These are phyloP conservation scores for Tinamus guttatus DNA, from an alignment of 2,113 vertebrate genomes.

Conservation along the genomic window DNA sequence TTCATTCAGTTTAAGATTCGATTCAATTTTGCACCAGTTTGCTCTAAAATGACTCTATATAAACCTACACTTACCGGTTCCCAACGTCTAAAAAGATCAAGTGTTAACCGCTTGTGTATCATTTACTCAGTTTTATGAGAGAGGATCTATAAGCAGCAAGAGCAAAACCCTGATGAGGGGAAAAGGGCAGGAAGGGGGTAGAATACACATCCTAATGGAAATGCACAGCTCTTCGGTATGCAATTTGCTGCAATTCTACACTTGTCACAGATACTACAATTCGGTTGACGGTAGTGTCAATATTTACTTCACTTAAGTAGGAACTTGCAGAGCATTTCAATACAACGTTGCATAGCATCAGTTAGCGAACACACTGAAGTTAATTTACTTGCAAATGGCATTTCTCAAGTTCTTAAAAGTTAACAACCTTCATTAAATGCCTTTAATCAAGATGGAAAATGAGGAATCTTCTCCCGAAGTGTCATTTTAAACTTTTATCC, in stretches of 20 bases:
- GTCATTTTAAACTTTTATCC: constrained; percentile 58
- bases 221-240: not conserved
- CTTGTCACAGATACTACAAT: not conserved
- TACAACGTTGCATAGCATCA: not conserved
- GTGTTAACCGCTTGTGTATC: not conserved
- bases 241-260: not conserved
- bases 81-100: not conserved
- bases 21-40: not conserved
- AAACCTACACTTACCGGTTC: not conserved
- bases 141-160: not conserved
- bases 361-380: not conserved
- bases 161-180: not conserved
- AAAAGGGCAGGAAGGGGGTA: not conserved
- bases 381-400: constrained; percentile 43
- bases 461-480: constrained; percentile 43
- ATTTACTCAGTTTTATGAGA: not conserved
- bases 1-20: not conserved
- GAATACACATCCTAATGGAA: not conserved
- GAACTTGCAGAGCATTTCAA: not conserved
- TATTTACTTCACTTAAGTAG: constrained; percentile 3
- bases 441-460: constrained; percentile 54
- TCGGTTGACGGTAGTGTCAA: not conserved
- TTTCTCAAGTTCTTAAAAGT: constrained; percentile 6
- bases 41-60: not conserved
- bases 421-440: constrained; percentile 37